Evolutionary conservation across 23 tunicate genomes (phyloP).

Genomic region (Phallusia fumigata): DNA sequence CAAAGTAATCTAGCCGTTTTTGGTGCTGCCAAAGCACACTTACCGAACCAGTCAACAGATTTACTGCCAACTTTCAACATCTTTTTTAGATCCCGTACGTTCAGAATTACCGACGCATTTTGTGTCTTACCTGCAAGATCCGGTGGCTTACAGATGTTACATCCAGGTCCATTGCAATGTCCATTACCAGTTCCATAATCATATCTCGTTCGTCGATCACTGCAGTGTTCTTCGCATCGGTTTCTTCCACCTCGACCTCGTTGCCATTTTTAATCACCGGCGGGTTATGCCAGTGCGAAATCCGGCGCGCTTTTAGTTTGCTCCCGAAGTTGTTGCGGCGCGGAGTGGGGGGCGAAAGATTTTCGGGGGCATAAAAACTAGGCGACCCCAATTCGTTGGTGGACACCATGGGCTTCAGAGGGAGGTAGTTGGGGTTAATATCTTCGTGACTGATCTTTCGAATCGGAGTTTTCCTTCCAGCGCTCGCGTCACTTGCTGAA

Average conservation of each 20-base stretch:
- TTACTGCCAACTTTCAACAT: no score
- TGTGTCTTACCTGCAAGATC: conserved; percentile 68
- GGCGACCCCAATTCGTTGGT: conserved; percentile 82
- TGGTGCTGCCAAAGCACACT: no score
- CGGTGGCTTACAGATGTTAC: conserved; percentile 91
- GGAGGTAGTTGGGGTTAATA: conserved; percentile 71
- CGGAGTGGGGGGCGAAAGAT: conserved; percentile 23
- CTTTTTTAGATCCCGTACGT: no score
- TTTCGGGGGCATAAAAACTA: conserved; percentile 73
- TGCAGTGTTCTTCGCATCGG: background rate
- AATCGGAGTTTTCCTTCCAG: conserved; percentile 78
- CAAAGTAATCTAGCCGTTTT: no score
- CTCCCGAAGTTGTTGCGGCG: conserved; percentile 16
- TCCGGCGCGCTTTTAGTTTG: conserved; percentile 52
- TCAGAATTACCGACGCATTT: no score
- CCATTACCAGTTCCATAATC: conserved; percentile 93
- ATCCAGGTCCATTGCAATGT: conserved; percentile 91
- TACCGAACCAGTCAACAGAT: no score
- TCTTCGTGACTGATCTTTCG: conserved; percentile 80
- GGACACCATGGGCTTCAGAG: conserved; percentile 83
- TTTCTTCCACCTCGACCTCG: conserved; percentile 6
- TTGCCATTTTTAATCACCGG: conserved; percentile 4
- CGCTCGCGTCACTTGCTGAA: conserved; percentile 44
- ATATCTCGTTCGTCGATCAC: conserved; percentile 95
- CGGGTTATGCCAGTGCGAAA: conserved; percentile 71